These are phyloP conservation scores for Cheilosia vulpina DNA, from an alignment of 2,888 invertebrate genomes.

Conservation along the genomic window DNA sequence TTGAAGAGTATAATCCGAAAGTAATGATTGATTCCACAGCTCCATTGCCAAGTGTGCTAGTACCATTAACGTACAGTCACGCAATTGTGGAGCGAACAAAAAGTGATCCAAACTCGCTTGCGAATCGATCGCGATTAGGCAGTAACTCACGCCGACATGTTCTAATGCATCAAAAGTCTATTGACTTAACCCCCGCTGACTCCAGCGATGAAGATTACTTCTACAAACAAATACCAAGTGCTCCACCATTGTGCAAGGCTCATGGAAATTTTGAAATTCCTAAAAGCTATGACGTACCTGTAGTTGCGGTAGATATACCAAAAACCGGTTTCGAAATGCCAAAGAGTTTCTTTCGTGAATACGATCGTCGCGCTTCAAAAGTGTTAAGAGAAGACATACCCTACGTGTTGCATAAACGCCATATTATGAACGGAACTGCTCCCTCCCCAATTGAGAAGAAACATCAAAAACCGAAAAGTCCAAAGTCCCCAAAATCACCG, in stretches of 20 bases:
- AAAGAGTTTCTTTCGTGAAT: constrained; percentile 89
- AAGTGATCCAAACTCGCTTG: constrained; percentile 92
- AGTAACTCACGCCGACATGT: constrained; percentile 91
- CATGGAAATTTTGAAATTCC: constrained; percentile 89
- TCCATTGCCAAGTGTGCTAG: constrained; percentile 84
- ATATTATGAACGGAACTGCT: constrained; percentile 93
- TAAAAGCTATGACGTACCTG: constrained; percentile 83
- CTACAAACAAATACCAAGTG: constrained; percentile 90
- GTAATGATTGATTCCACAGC: constrained; percentile 83
- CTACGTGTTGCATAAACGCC: constrained; percentile 92
- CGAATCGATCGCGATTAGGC: constrained; percentile 89
- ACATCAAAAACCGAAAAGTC: constrained; percentile 86
- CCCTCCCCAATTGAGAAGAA: constrained; percentile 85
- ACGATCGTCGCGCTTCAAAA: constrained; percentile 85
- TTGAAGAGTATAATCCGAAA: constrained; percentile 90
- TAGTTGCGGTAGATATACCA: constrained; percentile 84
- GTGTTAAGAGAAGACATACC: constrained; percentile 89
- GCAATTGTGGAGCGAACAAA: constrained; percentile 92
- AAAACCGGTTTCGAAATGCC: constrained; percentile 89
- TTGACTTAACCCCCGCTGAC: constrained; percentile 92
- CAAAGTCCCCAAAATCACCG: constrained; percentile 87
- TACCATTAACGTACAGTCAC: constrained; percentile 86
- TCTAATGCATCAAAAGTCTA: constrained; percentile 93
- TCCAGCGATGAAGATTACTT: constrained; percentile 93
- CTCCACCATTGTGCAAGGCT: constrained; percentile 89